Evolutionary conservation across 2,113 vertebrate species (phyloP).

Genomic region (Pluvianellus socialis): DNA sequence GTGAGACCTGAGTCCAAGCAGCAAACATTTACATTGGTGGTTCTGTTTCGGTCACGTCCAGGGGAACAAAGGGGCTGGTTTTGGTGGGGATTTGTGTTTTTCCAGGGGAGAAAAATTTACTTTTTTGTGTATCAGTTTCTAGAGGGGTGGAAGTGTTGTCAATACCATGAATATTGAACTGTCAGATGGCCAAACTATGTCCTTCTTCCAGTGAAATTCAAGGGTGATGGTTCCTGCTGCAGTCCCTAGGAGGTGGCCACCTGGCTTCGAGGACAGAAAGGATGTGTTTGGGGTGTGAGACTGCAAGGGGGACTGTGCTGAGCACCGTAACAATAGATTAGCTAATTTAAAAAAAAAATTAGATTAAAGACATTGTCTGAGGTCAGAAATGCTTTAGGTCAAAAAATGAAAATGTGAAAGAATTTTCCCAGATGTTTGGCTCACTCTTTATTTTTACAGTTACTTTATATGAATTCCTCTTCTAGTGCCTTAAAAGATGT

Average conservation of each 20-base stretch:
- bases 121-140: background rate
- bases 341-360: background rate
- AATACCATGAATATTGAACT: background rate
- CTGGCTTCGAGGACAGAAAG: background rate
- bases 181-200: background rate
- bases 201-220: background rate
- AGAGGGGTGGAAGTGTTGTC: background rate
- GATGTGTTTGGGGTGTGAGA: background rate
- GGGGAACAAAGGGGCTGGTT: background rate
- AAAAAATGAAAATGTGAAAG: background rate
- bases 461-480: background rate
- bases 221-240: background rate
- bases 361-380: background rate
- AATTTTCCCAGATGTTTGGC: background rate
- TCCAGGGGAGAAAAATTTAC: background rate
- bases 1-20: constrained; percentile 65
- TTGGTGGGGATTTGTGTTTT: background rate
- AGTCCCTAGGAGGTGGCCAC: background rate
- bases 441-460: background rate
- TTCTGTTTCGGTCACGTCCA: background rate
- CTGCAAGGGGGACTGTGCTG: background rate
- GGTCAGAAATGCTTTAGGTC: background rate
- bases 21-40: constrained; percentile 70
- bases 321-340: background rate
- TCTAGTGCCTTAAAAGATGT: background rate